These are phyloP conservation scores for Pandion haliaetus DNA, from an alignment of 2,113 vertebrate species.

Conservation along the genomic window DNA sequence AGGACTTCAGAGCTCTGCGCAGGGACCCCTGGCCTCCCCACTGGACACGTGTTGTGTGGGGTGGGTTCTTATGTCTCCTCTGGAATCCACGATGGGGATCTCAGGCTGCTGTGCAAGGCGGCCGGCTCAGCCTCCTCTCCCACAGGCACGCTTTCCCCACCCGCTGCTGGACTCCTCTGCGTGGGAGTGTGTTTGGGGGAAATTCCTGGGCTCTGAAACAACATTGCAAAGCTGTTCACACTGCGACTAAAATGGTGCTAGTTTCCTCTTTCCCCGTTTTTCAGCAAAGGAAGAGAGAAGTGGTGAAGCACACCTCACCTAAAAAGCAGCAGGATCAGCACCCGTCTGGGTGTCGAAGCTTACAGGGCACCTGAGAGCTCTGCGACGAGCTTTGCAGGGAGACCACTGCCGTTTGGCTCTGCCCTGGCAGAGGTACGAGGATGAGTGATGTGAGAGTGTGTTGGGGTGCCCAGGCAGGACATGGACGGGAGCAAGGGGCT, in stretches of 20 bases:
- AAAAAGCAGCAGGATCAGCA: neutral
- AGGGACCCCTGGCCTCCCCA: neutral
- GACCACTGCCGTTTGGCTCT: neutral
- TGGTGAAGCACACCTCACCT: neutral
- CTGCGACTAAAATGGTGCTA: neutral
- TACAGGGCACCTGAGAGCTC: neutral
- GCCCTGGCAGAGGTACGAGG: no score
- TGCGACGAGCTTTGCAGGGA: neutral
- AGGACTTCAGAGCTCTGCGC: neutral
- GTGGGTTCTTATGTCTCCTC: neutral
- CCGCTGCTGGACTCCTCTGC: neutral
- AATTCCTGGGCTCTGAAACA: neutral
- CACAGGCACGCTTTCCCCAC: neutral
- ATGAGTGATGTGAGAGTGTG: accelerated
- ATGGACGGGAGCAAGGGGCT: neutral
- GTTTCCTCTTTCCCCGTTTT: neutral
- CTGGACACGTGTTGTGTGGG: accelerated
- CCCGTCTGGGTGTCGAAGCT: accelerated
- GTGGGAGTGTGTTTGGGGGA: neutral
- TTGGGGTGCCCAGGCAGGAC: neutral
- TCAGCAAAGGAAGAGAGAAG: neutral
- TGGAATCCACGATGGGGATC: accelerated
- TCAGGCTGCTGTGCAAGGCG: neutral
- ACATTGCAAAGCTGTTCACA: neutral
- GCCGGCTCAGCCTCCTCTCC: neutral